Conservation (phyloP, 2,113 vertebrate species). For the Colinus virginianus region DNA sequence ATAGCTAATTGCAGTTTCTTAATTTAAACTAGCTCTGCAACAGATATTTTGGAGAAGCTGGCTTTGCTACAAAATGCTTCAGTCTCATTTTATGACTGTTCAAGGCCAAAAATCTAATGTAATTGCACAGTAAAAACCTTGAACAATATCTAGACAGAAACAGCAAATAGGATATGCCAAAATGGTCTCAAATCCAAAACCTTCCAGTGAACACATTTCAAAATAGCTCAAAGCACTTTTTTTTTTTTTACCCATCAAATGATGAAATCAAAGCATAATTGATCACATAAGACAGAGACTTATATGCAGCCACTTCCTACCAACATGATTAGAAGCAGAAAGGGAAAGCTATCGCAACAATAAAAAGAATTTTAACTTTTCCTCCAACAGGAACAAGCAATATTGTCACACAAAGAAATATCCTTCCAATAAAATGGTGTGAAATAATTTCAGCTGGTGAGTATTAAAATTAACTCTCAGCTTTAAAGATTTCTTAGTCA, state of each 20-base stretch:
- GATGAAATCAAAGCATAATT: not conserved
- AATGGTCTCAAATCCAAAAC: not conserved
- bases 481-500: not conserved
- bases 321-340: not conserved
- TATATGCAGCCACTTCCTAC: not conserved
- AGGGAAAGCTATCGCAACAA: not conserved
- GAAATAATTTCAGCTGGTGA: not conserved
- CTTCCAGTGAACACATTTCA: not conserved
- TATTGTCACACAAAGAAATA: not conserved
- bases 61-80: not conserved
- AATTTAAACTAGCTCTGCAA: conserved; percentile 19
- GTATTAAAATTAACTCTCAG: not conserved
- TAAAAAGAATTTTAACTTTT: not conserved
- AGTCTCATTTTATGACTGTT: not conserved
- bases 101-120: conserved; percentile 30
- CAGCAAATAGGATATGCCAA: conserved; percentile 20
- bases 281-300: not conserved
- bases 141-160: not conserved
- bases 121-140: conserved; percentile 24
- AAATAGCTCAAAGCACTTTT: conserved; percentile 26
- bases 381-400: not conserved
- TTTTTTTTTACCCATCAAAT: not conserved
- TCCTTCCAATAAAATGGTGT: not conserved
- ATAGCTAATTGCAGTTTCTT: conserved; percentile 19
- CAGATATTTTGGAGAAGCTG: conserved; percentile 14